Conservation (phyloP, 2,797 vertebrate genomes). For the Carduelis carduelis region DNA sequence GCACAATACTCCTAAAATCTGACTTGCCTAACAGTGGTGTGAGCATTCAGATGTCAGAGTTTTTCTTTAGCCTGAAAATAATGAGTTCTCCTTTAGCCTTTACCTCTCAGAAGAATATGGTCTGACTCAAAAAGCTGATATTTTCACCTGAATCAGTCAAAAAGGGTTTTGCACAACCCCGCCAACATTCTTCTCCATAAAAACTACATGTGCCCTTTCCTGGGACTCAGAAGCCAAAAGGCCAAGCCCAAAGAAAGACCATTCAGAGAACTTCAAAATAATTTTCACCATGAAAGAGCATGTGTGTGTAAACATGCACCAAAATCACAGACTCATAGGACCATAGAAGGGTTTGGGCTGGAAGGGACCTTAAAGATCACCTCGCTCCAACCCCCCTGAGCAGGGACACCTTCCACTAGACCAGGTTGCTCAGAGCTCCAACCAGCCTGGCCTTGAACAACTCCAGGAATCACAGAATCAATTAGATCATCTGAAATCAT, state of each 20-base stretch:
- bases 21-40: background rate
- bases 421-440: background rate
- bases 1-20: background rate
- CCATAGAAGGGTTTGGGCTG: background rate
- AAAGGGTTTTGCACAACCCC: background rate
- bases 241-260: background rate
- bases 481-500: background rate
- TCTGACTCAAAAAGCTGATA: background rate
- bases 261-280: background rate
- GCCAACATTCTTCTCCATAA: background rate
- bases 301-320: fast-evolving
- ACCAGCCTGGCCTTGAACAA: background rate
- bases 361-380: background rate
- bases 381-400: fast-evolving
- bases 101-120: background rate
- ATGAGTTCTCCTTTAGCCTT: background rate
- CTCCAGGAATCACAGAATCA: background rate
- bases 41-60: background rate
- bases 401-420: background rate
- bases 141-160: background rate
- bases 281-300: no score
- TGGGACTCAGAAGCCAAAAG: background rate
- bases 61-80: background rate
- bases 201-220: background rate
- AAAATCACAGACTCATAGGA: background rate